Conservation (phyloP, 1,140 invertebrate genomes). For the Hycleus cichorii region DNA sequence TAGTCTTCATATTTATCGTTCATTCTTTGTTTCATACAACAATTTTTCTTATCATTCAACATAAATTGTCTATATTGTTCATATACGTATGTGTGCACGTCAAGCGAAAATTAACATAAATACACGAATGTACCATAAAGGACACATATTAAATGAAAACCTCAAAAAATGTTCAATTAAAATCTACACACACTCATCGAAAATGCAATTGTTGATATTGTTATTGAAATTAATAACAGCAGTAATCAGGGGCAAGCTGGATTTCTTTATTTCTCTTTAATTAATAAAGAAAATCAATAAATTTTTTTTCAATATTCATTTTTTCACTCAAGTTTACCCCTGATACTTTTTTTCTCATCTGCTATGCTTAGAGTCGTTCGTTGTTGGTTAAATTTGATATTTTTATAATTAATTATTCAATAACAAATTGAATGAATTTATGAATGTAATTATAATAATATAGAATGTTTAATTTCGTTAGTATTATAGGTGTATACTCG, state of each 20-base stretch:
- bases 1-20: conserved; percentile 11
- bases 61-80: background rate
- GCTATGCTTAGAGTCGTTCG: conserved; percentile 1
- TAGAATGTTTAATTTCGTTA: no score
- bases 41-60: conserved; percentile 7
- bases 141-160: background rate
- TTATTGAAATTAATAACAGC: conserved; percentile 5
- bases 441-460: no score
- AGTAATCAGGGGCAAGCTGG: background rate
- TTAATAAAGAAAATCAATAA: background rate
- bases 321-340: conserved; percentile 1
- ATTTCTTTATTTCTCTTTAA: background rate
- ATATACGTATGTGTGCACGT: no score
- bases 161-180: conserved; percentile 2
- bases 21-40: conserved; percentile 10
- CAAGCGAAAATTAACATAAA: background rate
- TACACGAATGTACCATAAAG: conserved; percentile 2
- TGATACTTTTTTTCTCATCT: background rate
- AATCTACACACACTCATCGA: conserved; percentile 15
- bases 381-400: no score
- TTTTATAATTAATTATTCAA: no score
- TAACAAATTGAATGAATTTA: no score
- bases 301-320: background rate
- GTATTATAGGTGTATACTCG: no score
- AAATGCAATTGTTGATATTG: background rate